phyloP scores from a whole-genome alignment of 2,113 vertebrate genomes.

The Pagrus major region DNA sequence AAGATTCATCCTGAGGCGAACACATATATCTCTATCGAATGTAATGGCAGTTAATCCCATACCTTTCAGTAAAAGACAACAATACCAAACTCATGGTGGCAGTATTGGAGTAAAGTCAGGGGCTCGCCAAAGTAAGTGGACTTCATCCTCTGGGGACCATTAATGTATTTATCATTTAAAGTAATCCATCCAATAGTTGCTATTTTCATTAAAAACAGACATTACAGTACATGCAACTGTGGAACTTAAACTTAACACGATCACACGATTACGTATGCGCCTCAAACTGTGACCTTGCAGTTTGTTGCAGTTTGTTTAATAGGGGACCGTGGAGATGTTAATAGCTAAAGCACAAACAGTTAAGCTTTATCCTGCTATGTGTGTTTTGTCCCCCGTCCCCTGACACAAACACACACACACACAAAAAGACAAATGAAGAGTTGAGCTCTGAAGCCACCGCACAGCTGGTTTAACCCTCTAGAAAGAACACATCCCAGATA shows the following conservation, averaged over 20 bases:
- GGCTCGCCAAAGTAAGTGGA: neutral
- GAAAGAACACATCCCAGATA: conserved; percentile 12
- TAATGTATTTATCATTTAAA: neutral
- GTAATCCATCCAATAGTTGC: too few species aligned
- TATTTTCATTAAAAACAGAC: neutral
- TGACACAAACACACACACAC: neutral
- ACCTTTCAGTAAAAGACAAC: neutral
- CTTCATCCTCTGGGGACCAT: neutral
- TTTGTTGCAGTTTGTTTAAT: neutral
- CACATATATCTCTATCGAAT: neutral
- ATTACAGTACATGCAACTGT: neutral
- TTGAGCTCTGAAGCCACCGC: neutral
- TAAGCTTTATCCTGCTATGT: neutral
- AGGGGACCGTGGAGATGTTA: neutral
- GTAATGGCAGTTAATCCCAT: neutral
- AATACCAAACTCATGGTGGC: neutral
- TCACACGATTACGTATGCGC: too few species aligned
- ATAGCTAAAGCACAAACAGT: neutral
- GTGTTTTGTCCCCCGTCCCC: neutral
- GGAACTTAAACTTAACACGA: neutral
- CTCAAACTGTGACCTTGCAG: neutral
- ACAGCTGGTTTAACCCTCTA: conserved; percentile 1
- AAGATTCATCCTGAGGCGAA: too few species aligned
- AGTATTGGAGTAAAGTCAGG: neutral
- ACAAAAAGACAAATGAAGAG: neutral